These are phyloP conservation scores for Phrynocephalus vlangalii DNA, from an alignment of 2,797 vertebrate species.

Conservation along the genomic window DNA sequence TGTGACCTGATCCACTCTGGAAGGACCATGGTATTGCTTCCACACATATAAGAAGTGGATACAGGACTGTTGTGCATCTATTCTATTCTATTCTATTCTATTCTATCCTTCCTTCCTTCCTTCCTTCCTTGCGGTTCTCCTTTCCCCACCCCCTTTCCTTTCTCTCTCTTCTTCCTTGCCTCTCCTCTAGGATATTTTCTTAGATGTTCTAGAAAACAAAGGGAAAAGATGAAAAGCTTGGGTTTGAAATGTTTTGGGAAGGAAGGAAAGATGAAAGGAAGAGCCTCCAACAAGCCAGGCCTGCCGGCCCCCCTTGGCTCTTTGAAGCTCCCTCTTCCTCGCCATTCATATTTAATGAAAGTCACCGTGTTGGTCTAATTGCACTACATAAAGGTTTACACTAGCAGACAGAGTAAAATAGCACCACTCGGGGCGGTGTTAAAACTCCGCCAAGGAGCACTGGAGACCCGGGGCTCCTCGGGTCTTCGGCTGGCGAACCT, in stretches of 20 bases:
- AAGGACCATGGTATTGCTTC: too few species aligned
- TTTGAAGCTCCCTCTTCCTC: constrained; percentile 72
- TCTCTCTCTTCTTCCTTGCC: neutral
- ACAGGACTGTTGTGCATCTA: too few species aligned
- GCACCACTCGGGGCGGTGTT: constrained; percentile 59
- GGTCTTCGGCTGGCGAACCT: constrained; percentile 52
- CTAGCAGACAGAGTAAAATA: constrained; percentile 77
- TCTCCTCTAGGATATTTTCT: neutral
- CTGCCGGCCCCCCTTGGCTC: constrained; percentile 64
- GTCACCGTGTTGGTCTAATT: constrained; percentile 77
- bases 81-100: neutral
- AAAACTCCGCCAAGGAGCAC: constrained; percentile 57
- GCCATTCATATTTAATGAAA: constrained; percentile 83
- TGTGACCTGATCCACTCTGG: too few species aligned
- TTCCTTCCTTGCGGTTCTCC: neutral
- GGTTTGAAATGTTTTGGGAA: neutral
- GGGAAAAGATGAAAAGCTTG: neutral
- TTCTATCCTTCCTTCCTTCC: neutral
- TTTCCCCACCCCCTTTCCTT: too few species aligned
- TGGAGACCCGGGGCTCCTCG: constrained; percentile 50
- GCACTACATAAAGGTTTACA: constrained; percentile 84
- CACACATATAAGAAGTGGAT: too few species aligned
- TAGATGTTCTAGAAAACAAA: neutral
- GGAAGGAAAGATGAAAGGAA: neutral
- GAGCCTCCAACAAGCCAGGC: neutral